These are phyloP conservation scores for Daboia siamensis DNA, from an alignment of 2,113 vertebrate species.

Conservation along the genomic window DNA sequence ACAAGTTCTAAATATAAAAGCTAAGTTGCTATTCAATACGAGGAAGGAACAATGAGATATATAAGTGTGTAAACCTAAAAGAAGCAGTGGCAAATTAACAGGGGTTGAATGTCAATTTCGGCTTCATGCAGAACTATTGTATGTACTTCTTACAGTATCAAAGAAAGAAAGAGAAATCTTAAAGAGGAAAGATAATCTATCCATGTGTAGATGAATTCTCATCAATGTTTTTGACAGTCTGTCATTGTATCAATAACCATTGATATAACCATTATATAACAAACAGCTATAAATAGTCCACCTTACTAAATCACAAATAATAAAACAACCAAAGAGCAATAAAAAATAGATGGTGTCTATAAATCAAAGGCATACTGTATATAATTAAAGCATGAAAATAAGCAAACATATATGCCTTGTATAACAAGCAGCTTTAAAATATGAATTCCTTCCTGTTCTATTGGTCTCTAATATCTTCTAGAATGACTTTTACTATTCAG, in stretches of 20 bases:
- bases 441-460: not conserved
- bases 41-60: conserved; percentile 67
- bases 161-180: conserved; percentile 31
- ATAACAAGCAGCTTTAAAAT: not conserved
- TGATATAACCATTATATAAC: not conserved
- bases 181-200: conserved; percentile 14
- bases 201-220: not conserved
- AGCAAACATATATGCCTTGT: not conserved
- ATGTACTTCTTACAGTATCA: conserved; percentile 8
- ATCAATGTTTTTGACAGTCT: not conserved
- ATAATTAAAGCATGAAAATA: not conserved
- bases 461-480: not conserved
- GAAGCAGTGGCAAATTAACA: conserved; percentile 40
- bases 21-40: conserved; percentile 64
- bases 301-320: not conserved
- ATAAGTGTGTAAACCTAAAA: conserved; percentile 73
- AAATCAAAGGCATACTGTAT: not conserved
- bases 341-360: not conserved
- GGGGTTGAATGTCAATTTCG: conserved; percentile 51
- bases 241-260: not conserved
- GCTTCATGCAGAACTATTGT: conserved; percentile 34
- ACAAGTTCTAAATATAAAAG: conserved; percentile 69
- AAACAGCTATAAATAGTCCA: not conserved
- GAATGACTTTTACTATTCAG: too few species aligned
- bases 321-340: not conserved